Percentiles rank a stretch among this genome's conserved stretches.
phyloP scores from a whole-genome alignment of 2,797 vertebrate genomes.

The Antennarius maculatus region DNA sequence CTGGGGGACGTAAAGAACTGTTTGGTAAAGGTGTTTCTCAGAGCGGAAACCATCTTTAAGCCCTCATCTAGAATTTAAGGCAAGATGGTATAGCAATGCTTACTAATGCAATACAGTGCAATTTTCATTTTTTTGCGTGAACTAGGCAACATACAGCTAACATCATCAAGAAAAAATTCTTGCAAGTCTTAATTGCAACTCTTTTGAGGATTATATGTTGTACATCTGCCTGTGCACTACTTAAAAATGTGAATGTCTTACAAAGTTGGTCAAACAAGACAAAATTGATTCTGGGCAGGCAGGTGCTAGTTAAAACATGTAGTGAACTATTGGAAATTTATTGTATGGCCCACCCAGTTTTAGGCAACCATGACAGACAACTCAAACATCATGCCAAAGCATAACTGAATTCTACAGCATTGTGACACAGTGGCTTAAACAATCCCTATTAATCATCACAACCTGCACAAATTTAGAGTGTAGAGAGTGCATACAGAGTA shows the following conservation, averaged over 20 bases:
- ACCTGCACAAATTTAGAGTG: too few relatives aligned
- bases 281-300: background rate
- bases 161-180: background rate
- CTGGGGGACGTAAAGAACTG: conserved; percentile 19
- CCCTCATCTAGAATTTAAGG: conserved; percentile 28
- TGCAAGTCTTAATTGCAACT: too few relatives aligned
- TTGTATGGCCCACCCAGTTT: conserved; percentile 18
- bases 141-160: background rate
- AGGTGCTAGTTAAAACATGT: conserved; percentile 30
- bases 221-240: too few relatives aligned
- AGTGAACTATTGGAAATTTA: conserved; percentile 12
- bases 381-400: conserved; percentile 7
- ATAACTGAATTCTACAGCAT: conserved; percentile 27
- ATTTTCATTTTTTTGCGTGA: background rate
- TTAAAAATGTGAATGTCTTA: too few relatives aligned
- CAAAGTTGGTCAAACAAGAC: too few relatives aligned
- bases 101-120: background rate
- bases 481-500: too few relatives aligned
- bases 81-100: background rate
- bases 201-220: too few relatives aligned
- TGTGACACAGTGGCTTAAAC: conserved; percentile 6
- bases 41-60: conserved; percentile 49
- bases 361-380: conserved; percentile 11
- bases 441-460: conserved; percentile 12
- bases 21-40: conserved; percentile 45